Conservation (phyloP, 2,797 vertebrate genomes). For the Thaleichthys pacificus region DNA sequence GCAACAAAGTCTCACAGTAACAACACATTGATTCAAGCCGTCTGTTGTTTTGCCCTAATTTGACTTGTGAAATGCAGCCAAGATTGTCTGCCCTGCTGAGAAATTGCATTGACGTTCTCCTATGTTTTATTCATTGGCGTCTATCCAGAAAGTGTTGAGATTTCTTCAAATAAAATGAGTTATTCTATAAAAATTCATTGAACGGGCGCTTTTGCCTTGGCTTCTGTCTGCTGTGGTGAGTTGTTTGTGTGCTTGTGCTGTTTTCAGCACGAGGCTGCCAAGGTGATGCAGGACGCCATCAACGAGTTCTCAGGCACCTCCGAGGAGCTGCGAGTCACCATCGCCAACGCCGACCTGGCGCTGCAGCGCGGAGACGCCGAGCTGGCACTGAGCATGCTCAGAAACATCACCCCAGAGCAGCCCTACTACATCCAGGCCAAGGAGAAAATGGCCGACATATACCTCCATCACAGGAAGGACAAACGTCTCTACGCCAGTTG, state of each 20-base stretch:
- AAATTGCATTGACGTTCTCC: background rate
- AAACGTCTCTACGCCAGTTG: conserved; percentile 90
- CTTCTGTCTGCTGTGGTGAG: no score
- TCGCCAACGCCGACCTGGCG: conserved; percentile 78
- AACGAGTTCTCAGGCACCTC: conserved; percentile 93
- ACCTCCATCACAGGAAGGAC: conserved; percentile 91
- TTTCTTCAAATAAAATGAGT: no score
- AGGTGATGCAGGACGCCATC: conserved; percentile 95
- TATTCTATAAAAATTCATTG: no score
- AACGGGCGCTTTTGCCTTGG: no score
- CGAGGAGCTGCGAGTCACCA: conserved; percentile 85
- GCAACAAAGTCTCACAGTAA: background rate
- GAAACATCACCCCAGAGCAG: conserved; percentile 88
- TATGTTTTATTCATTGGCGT: background rate
- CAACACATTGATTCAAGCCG: background rate
- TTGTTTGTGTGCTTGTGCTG: background rate
- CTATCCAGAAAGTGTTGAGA: no score
- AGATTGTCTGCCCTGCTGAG: background rate
- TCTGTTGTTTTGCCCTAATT: background rate
- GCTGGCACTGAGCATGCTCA: conserved; percentile 89
- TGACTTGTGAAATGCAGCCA: background rate
- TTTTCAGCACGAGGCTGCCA: conserved; percentile 92
- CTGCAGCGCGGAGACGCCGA: conserved; percentile 86
- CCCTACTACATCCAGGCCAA: conserved; percentile 93
- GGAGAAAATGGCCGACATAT: conserved; percentile 95